phyloP scores from a whole-genome alignment of 2,797 vertebrate species.

The Bryconaethiops microstoma region DNA sequence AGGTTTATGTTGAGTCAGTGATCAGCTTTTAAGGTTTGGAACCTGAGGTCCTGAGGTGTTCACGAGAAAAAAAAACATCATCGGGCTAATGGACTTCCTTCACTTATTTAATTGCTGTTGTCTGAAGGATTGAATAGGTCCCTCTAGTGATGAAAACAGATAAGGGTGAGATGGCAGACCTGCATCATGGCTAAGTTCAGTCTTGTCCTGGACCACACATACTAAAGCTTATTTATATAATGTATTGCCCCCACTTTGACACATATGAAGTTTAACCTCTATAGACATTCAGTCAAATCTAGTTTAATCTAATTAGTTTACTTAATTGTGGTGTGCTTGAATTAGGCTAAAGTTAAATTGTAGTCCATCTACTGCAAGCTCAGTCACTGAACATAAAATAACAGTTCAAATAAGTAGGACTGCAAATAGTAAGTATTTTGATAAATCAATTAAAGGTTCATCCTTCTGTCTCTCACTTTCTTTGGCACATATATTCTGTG shows the following conservation, averaged over 20 bases:
- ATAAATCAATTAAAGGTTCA: too few species aligned
- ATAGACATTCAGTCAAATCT: too few species aligned
- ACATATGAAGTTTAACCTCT: too few species aligned
- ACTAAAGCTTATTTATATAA: not conserved
- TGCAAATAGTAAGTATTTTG: too few species aligned
- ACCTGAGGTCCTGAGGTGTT: not conserved
- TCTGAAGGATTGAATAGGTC: not conserved
- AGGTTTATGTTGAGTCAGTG: not conserved
- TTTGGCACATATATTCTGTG: too few species aligned
- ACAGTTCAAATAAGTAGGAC: too few species aligned
- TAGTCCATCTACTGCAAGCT: too few species aligned
- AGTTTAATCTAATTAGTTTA: too few species aligned
- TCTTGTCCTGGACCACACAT: not conserved
- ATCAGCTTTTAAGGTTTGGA: not conserved
- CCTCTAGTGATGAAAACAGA: not conserved
- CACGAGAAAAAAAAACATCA: not conserved
- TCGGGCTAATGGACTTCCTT: slow-evolving; percentile 1
- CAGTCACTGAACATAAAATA: too few species aligned
- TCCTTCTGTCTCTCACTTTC: too few species aligned
- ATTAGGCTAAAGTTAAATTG: too few species aligned
- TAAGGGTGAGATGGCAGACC: not conserved
- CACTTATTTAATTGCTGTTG: not conserved
- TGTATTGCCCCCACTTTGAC: not conserved
- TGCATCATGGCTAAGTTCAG: not conserved
- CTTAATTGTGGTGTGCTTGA: too few species aligned